These are phyloP conservation scores for Bujurquina vittata DNA, from an alignment of 2,113 vertebrate genomes.

Conservation along the genomic window DNA sequence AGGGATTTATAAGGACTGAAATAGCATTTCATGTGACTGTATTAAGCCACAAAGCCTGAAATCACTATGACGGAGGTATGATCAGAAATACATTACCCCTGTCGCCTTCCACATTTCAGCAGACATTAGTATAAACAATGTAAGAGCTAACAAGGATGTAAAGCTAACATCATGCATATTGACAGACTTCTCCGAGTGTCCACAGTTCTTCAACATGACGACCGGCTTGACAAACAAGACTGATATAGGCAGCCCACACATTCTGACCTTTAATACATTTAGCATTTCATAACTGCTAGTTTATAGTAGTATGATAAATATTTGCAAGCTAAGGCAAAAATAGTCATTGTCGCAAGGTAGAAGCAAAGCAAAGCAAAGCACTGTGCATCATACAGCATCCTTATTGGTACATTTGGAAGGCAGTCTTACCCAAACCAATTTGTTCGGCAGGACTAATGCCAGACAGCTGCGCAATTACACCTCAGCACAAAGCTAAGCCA, in stretches of 20 bases:
- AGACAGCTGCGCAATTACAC: conserved; percentile 72
- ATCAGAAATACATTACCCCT: conserved; percentile 52
- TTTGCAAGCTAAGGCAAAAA: neutral
- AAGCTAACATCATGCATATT: conserved; percentile 44
- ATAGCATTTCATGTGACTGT: conserved; percentile 45
- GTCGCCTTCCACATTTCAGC: neutral
- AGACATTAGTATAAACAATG: neutral
- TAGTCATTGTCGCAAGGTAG: neutral
- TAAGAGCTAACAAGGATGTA: conserved; percentile 24
- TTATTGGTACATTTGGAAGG: conserved; percentile 26
- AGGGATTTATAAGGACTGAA: conserved; percentile 4
- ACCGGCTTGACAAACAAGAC: neutral
- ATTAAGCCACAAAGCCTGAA: conserved; percentile 32
- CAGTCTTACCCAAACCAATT: conserved; percentile 42
- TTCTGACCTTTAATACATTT: conserved; percentile 17
- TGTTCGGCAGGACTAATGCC: conserved; percentile 55
- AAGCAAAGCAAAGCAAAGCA: neutral
- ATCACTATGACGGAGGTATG: conserved; percentile 58
- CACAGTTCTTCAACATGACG: neutral
- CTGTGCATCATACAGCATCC: conserved; percentile 9
- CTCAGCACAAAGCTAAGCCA: conserved; percentile 69
- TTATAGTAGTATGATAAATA: neutral
- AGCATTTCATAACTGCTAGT: neutral
- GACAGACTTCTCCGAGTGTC: neutral
- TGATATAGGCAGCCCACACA: neutral